Conservation (phyloP, 2,888 invertebrate genomes). For the Geotrupes spiniger region DNA sequence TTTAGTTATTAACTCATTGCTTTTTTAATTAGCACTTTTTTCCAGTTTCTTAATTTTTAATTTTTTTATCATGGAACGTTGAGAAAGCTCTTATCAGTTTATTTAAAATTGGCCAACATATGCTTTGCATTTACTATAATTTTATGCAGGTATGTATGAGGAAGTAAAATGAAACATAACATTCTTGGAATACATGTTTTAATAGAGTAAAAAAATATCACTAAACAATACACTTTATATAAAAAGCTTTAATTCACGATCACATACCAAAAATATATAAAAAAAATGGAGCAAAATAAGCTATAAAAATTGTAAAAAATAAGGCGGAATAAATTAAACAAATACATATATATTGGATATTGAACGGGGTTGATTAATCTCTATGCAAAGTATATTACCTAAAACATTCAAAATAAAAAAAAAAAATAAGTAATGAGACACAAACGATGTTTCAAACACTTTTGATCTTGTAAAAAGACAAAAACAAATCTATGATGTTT, state of each 20-base stretch:
- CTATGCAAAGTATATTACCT: not conserved
- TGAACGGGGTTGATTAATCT: no score
- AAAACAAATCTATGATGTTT: no score
- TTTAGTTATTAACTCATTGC: no score
- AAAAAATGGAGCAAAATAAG: slow-evolving; percentile 35
- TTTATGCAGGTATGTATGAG: not conserved
- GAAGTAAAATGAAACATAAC: slow-evolving; percentile 1
- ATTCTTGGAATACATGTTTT: slow-evolving; percentile 45
- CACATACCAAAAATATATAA: slow-evolving; percentile 47
- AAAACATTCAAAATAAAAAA: slow-evolving; percentile 1
- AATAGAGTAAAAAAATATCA: slow-evolving; percentile 52
- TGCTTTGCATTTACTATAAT: no score
- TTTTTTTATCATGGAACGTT: no score
- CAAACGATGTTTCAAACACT: slow-evolving; percentile 3
- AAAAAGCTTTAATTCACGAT: slow-evolving; percentile 49
- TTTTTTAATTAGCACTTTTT: no score
- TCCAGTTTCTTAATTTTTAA: no score
- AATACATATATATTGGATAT: not conserved
- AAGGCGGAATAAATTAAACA: slow-evolving; percentile 14
- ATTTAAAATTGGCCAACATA: no score
- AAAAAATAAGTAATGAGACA: slow-evolving; percentile 3
- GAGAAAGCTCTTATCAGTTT: no score
- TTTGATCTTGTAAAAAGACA: not conserved
- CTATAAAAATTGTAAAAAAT: slow-evolving; percentile 14
- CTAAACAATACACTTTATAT: slow-evolving; percentile 50